Base-by-base conservation (phyloP, 2,113 vertebrate species). In the Oreocharis arfaki region DNA sequence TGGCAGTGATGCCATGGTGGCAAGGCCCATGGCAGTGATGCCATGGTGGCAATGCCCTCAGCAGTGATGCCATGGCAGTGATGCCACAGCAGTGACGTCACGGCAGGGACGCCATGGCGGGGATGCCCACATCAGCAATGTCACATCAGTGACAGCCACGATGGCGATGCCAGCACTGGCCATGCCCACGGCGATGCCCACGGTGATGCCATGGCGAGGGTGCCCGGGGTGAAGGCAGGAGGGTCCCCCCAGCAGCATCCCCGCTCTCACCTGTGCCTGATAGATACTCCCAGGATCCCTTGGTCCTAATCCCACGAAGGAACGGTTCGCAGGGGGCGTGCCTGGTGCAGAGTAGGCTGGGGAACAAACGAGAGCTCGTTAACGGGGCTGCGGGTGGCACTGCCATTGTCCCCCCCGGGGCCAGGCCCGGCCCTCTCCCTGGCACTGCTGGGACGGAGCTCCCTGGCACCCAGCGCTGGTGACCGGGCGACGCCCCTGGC, bases 291-390 rank as follows among this genome's bases (percentile, higher is more conserved):
- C 98, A 91, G 99, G 98, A 97, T 99, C 99, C 97, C 99, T 99
- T 96, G 99, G 98, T 97, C 98, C 98, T 97, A 99, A 98, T 98
- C 99, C 99, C 98, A 99, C 98, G 97, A 99, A 99, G 98, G 99
- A 97, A 97, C 99, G 98, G 98, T 98, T 99, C 98, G 99, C 98
- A 97, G 99, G 99, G 97, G 99, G 98, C 84, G 99, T 98, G 98
- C 98, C 99, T 95, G 99, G 99, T 97, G 99, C 97, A 93, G 99
- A 99, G 98, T 98, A 99, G 97, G 99, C 99, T 98, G 97, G 90
- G 98, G 98, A 97, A 98, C 96, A 96, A 96, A 97, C 4, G 84
- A 97, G 95, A 97, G 83, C 96, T 97, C 87, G 11, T 98, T 98
- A 98, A 97, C 91, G 27, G 90, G 61, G 87, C 86, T 93, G 91